Percentiles rank a stretch among this genome's conserved stretches.
phyloP scores from a whole-genome alignment of 2,113 vertebrate genomes.

The Pleuronectes platessa region DNA sequence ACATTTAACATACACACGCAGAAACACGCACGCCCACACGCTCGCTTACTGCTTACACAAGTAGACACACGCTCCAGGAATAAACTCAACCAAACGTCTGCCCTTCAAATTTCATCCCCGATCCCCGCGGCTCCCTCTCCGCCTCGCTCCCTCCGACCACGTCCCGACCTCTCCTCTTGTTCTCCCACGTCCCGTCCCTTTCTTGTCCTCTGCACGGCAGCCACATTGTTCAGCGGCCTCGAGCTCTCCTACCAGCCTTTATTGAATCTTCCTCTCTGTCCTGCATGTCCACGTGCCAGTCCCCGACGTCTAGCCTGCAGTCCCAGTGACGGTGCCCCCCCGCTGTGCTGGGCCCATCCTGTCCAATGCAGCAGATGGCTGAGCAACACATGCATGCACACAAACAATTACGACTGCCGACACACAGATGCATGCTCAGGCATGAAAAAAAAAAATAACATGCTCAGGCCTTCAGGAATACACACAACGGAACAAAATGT shows the following conservation, averaged over 20 bases:
- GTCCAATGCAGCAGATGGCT: constrained; percentile 69
- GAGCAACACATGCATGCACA: constrained; percentile 32
- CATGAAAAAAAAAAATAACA: not conserved
- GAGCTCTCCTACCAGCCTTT: constrained; percentile 32
- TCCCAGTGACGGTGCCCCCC: constrained; percentile 45
- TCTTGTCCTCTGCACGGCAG: constrained; percentile 24
- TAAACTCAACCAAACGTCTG: constrained; percentile 72
- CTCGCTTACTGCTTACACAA: constrained; percentile 60
- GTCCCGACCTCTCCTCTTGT: constrained; percentile 49
- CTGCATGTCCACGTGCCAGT: not conserved
- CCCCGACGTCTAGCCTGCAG: constrained; percentile 8
- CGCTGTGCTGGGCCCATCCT: constrained; percentile 51
- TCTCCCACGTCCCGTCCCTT: constrained; percentile 20
- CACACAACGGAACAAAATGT: constrained; percentile 13
- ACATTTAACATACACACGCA: constrained; percentile 65
- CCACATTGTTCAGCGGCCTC: constrained; percentile 38
- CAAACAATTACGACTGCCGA: not conserved
- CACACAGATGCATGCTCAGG: not conserved
- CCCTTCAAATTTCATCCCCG: constrained; percentile 63
- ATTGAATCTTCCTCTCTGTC: constrained; percentile 14
- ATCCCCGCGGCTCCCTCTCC: constrained; percentile 28
- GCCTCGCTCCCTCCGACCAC: constrained; percentile 33
- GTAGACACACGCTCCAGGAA: constrained; percentile 63
- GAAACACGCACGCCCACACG: constrained; percentile 35
- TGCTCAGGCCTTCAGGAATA: not conserved